Base-by-base conservation (phyloP, 2,888 invertebrate genomes). In the Melanophora roralis region DNA sequence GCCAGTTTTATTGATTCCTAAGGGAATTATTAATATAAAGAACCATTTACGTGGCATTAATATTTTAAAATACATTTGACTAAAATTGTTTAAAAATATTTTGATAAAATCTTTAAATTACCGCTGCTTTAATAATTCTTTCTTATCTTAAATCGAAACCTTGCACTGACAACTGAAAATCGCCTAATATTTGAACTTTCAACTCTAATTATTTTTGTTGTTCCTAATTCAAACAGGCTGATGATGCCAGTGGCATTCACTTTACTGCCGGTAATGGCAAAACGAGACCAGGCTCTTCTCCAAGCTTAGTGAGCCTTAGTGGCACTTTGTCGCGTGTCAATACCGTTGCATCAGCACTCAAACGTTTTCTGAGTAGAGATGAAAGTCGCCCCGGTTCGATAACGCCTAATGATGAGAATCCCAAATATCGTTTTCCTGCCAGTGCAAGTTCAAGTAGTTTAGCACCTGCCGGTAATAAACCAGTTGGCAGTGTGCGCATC, bases 311-410 rank as follows among this genome's bases (percentile, higher is more conserved):
- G 45, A 90, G 89, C 57, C 82, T 89, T 1, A 87, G 91, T 69
- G 92, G 92, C 12, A 92, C 94, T 0, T 89, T 96, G 84, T 92
- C 94, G 0, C 91, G 95, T 59, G 94, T 94, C 0, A 94, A 93
- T 84, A 95, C 96, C 0, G 95, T 95, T 38, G 94, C 95, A 0
- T 95, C 94, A 11, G 94, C 95, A 85, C 89, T 96, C 7, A 95
- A 94, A 86, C 91, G 95, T 81, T 91, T 96, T 65, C 94, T 96
- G 85, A 95, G 94, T 57, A 93, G 94, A 78, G 96, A 95, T 81
- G 95, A 95, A 51, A 90, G 89, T 71, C 71, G 75, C 0, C 90
- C 91, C 36, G 86, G 84, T 0, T 86, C 91, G 0, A 90, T 91
- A 16, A 91, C 91, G 32, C 88, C 89, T 7, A 86, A 85, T 47